Percentiles rank a stretch among this genome's conserved stretches.
These are phyloP conservation scores for Apotomis capreana DNA, from an alignment of 2,888 invertebrate genomes.

Conservation along the genomic window DNA sequence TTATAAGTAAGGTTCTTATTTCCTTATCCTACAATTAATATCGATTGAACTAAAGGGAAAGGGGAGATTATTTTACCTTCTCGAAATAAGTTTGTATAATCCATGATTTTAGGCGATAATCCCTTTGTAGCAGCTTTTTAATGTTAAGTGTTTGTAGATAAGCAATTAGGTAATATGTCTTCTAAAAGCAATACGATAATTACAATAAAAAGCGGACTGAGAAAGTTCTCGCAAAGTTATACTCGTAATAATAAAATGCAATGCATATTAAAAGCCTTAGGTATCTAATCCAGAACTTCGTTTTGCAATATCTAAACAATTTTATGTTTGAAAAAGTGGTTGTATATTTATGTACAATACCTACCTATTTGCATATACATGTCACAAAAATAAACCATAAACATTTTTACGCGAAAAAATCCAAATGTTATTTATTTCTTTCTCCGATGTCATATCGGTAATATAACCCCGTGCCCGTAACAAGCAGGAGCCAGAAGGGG, in stretches of 20 bases:
- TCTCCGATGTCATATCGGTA: slow-evolving; percentile 23
- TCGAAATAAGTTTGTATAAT: background rate
- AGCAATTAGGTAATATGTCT: background rate
- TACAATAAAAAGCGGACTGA: too few species aligned
- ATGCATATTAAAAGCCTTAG: too few species aligned
- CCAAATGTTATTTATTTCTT: slow-evolving; percentile 13
- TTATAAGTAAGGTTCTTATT: background rate
- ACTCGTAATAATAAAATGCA: too few species aligned
- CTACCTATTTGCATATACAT: too few species aligned
- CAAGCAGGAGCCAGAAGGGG: slow-evolving; percentile 27
- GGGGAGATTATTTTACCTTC: background rate
- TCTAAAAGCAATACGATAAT: background rate
- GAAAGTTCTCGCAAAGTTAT: too few species aligned
- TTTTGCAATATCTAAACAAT: too few species aligned
- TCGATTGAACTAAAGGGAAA: too few species aligned
- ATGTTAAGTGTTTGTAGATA: background rate
- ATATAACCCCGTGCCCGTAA: slow-evolving; percentile 11
- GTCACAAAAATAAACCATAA: background rate
- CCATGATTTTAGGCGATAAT: background rate
- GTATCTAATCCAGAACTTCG: too few species aligned
- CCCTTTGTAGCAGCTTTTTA: background rate
- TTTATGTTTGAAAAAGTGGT: too few species aligned
- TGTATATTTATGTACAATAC: too few species aligned
- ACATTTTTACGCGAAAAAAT: background rate
- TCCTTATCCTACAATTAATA: background rate